Base-by-base conservation (phyloP, 1,140 invertebrate species). In the roundworm (Caenorhabditis elegans) region DNA sequence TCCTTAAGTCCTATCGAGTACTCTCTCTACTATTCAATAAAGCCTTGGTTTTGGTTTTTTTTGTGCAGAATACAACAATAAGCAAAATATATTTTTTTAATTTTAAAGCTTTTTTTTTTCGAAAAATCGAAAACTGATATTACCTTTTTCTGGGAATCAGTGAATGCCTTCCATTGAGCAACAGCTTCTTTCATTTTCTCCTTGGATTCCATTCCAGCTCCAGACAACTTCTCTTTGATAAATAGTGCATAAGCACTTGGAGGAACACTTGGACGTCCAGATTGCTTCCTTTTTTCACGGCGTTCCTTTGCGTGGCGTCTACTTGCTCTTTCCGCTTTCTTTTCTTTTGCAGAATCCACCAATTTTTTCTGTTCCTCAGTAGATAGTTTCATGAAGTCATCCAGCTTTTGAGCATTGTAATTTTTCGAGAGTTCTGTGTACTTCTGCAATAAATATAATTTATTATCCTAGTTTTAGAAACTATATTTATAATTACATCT, bases 111-210 rank as follows among this genome's bases (percentile, higher is more conserved):
- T n/a, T n/a, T n/a, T n/a, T n/a, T n/a, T n/a, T n/a, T n/a, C n/a
- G n/a, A n/a, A n/a, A n/a, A n/a, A n/a, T n/a, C n/a, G n/a, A n/a
- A 48, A 48, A 53, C 24, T 8, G 49, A n/a, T 0, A 34, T 34
- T 36, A 65, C 60, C 60, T 70, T n/a, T 43, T 70, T 70, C 34
- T 70, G 60, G 10, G 3, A 31, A 10, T 39, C 60, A 22, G 34
- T 43, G 17, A 39, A 13, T 8, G 34, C 22, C 22, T 70, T 70
- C 60, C 60, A 70, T 70, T 70, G 17, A 3, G n/a, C 60, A 22
- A 70, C 60, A 19, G 60, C 60, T 22, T 70, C 60, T 34, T 70
- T 70, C 60, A 70, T 70, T 43, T 70, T 70, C 2, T 70, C 19
- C 13, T 43, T 70, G 17, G 1, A 13, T 22, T 70, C 60, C 3